phyloP scores from a whole-genome alignment of 2,888 invertebrate species.

The Metalampra italica region DNA sequence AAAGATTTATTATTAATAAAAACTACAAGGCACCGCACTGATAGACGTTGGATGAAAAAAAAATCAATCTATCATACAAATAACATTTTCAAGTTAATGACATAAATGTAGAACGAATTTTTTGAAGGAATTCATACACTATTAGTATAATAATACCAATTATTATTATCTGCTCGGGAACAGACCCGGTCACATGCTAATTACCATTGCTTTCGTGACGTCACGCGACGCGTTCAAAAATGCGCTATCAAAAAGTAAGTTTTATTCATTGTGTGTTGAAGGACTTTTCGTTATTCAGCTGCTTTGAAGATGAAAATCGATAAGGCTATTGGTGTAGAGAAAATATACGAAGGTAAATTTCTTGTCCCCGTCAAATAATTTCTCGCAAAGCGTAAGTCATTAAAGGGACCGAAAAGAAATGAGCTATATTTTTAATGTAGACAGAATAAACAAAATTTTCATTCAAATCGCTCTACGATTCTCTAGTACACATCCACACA shows the following conservation, averaged over 20 bases:
- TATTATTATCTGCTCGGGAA: conserved; percentile 10
- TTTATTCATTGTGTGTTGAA: background rate
- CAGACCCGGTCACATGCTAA: conserved; percentile 16
- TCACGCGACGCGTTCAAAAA: conserved; percentile 10
- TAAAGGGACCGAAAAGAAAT: too few relatives aligned
- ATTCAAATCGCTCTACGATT: too few relatives aligned
- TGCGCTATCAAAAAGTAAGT: conserved; percentile 1
- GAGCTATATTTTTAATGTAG: too few relatives aligned
- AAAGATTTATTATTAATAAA: too few relatives aligned
- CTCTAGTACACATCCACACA: background rate
- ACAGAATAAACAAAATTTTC: too few relatives aligned
- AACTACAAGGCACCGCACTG: too few relatives aligned
- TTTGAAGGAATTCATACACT: background rate
- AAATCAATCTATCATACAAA: too few relatives aligned
- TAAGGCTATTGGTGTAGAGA: background rate
- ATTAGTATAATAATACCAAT: conserved; percentile 3
- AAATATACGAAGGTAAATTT: too few relatives aligned
- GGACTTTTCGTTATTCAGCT: background rate
- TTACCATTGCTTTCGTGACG: conserved; percentile 13
- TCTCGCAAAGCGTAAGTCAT: too few relatives aligned
- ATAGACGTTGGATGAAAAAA: too few relatives aligned
- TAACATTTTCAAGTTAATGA: too few relatives aligned
- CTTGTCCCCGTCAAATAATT: too few relatives aligned
- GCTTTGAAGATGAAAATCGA: background rate
- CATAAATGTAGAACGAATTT: background rate